phyloP scores from a whole-genome alignment of 2,797 vertebrate species.

The Nyctalus aviator region DNA sequence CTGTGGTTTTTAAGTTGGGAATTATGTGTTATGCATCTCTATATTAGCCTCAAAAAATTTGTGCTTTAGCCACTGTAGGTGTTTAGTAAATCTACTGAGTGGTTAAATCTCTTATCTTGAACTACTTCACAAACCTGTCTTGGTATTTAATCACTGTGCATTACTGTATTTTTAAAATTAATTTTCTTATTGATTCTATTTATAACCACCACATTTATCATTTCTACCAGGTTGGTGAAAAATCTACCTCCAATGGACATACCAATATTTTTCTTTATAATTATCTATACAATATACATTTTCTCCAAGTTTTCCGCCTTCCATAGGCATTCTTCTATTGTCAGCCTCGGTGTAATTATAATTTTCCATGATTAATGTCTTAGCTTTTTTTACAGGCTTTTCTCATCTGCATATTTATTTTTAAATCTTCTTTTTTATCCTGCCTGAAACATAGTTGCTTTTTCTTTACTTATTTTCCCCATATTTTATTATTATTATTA shows the following conservation, averaged over 20 bases:
- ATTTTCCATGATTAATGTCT: conserved; percentile 13
- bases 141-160: conserved; percentile 23
- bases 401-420: accelerated
- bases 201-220: conserved; percentile 48
- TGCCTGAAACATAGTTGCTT: neutral
- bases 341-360: neutral
- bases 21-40: neutral
- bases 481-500: neutral
- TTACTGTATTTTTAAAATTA: neutral
- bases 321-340: neutral
- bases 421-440: neutral
- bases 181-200: conserved; percentile 46
- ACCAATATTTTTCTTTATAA: conserved; percentile 27
- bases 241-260: conserved; percentile 1
- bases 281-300: neutral
- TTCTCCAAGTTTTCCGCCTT: neutral
- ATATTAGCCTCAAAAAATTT: neutral
- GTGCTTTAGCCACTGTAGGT: neutral
- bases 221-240: neutral
- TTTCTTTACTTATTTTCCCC: neutral
- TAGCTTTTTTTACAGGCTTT: neutral
- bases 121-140: conserved; percentile 9
- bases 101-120: neutral
- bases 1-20: neutral
- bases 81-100: conserved; percentile 17